phyloP scores from a whole-genome alignment of 1,140 invertebrate genomes.

The Parasteatoda tepidariorum region DNA sequence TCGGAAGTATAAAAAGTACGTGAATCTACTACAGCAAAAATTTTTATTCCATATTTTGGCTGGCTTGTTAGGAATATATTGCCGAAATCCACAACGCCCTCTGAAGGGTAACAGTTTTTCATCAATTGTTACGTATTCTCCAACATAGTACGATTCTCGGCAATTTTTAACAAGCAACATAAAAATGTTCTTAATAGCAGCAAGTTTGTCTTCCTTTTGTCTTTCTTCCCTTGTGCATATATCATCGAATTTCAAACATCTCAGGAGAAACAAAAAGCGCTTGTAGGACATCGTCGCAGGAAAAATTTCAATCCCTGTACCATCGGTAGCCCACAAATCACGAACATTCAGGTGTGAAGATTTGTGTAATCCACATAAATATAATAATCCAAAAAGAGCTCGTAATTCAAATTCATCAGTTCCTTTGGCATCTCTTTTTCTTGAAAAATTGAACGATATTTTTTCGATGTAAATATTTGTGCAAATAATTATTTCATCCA shows the following conservation, averaged over 20 bases:
- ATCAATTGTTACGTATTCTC: constrained; percentile 65
- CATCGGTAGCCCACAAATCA: constrained; percentile 20
- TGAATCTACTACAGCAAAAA: constrained; percentile 61
- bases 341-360: background rate
- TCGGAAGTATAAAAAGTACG: constrained; percentile 39
- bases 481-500: background rate
- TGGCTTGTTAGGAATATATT: constrained; percentile 71
- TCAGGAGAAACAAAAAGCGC: constrained; percentile 34
- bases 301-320: constrained; percentile 17
- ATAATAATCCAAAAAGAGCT: constrained; percentile 24
- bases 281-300: background rate
- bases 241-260: constrained; percentile 30
- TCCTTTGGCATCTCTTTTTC: background rate
- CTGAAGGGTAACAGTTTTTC: constrained; percentile 70
- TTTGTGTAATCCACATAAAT: constrained; percentile 12
- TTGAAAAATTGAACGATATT: background rate
- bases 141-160: constrained; percentile 10
- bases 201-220: constrained; percentile 39
- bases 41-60: constrained; percentile 70
- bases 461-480: constrained; percentile 3
- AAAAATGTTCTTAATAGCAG: constrained; percentile 56
- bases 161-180: constrained; percentile 57
- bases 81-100: constrained; percentile 71
- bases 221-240: background rate
- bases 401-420: constrained; percentile 67